These are phyloP conservation scores for Hypotaenidia philippensis DNA, from an alignment of 2,797 vertebrate genomes.

Conservation along the genomic window DNA sequence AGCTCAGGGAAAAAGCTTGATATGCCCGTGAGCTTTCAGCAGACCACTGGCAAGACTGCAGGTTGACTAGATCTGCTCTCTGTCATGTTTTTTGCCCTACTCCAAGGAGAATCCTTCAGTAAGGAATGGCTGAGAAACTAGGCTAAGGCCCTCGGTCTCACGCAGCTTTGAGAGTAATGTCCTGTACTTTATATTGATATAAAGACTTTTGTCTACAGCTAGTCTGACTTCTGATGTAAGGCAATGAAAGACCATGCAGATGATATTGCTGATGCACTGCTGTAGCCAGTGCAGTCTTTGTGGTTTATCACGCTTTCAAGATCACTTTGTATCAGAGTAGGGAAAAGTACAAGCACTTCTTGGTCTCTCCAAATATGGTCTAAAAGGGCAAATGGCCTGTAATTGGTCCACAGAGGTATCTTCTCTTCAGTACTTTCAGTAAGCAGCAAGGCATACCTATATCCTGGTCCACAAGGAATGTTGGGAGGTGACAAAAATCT, in stretches of 20 bases:
- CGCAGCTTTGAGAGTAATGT: not conserved
- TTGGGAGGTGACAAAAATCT: not conserved
- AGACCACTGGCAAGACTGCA: not conserved
- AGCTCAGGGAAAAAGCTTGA: not conserved
- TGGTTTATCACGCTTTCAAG: not conserved
- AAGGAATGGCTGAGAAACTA: not conserved
- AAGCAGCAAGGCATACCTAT: not conserved
- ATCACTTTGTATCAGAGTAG: not conserved
- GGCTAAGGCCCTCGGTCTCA: not conserved
- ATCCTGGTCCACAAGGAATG: not conserved
- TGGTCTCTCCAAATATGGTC: not conserved
- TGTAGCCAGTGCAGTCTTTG: not conserved
- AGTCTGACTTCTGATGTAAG: not conserved
- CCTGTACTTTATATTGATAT: not conserved
- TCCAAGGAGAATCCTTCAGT: not conserved
- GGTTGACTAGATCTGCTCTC: not conserved
- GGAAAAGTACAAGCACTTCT: not conserved
- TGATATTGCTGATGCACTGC: not conserved
- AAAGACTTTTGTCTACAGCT: not conserved
- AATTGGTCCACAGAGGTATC: not conserved
- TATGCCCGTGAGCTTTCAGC: accelerated
- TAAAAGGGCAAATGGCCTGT: not conserved
- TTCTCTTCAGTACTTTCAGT: not conserved
- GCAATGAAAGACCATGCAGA: not conserved
- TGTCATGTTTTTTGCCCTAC: not conserved